A percentile compares a stretch with the other conserved stretches of the same genome.
Evolutionary conservation across 2,797 vertebrate genomes (phyloP).

Genomic region (Dendrocincla tyrannina): DNA sequence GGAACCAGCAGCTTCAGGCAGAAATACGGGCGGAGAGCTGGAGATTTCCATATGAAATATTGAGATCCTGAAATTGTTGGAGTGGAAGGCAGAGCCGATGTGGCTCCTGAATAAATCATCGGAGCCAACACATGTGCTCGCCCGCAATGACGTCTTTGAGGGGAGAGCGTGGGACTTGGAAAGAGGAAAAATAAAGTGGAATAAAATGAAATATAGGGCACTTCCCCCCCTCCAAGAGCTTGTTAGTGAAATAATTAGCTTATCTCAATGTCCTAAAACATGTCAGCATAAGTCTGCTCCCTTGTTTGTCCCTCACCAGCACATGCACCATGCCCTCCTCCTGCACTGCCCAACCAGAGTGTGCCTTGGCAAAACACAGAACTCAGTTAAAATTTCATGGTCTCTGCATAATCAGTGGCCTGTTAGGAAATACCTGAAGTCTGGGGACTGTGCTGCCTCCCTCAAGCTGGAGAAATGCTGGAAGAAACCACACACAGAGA

Average conservation of each 20-base stretch:
- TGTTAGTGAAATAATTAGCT: conserved; percentile 62
- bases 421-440: background rate
- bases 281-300: conserved; percentile 60
- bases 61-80: background rate
- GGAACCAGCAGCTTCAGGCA: conserved; percentile 2
- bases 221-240: background rate
- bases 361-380: background rate
- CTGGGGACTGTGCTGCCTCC: background rate
- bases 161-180: background rate
- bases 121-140: background rate
- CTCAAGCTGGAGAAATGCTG: background rate
- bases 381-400: background rate
- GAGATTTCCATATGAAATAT: conserved; percentile 69
- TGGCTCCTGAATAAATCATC: conserved; percentile 68
- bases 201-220: background rate
- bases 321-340: background rate
- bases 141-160: background rate
- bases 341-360: background rate
- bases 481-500: fast-evolving
- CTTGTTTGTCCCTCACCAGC: conserved; percentile 59
- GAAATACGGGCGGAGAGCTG: conserved; percentile 15
- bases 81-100: background rate
- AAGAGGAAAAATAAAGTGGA: background rate
- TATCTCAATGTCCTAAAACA: conserved; percentile 31
- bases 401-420: background rate